Percentiles rank a stretch among this genome's conserved stretches.
phyloP scores from a whole-genome alignment of 2,113 vertebrate genomes.

The Chrysochloris asiatica region DNA sequence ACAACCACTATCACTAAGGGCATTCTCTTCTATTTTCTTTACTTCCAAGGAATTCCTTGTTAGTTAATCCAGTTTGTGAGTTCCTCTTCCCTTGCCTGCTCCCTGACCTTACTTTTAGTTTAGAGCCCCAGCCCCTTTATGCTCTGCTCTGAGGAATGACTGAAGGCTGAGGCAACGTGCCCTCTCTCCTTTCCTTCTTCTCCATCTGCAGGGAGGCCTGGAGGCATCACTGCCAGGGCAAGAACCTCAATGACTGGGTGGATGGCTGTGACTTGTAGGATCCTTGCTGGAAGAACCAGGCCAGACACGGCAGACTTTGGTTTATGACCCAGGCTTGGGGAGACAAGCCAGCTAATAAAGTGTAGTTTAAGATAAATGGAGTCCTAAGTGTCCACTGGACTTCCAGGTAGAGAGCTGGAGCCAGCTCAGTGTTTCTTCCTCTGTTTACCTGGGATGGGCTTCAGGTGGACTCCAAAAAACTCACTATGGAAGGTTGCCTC shows the following conservation, averaged over 20 bases:
- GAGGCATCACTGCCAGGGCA: slow-evolving; percentile 67
- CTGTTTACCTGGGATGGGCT: background rate
- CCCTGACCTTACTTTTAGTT: background rate
- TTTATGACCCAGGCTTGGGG: background rate
- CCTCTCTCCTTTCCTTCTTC: background rate
- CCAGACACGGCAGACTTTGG: background rate
- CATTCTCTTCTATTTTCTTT: background rate
- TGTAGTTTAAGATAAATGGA: background rate
- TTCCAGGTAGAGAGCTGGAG: background rate
- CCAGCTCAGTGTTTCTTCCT: background rate
- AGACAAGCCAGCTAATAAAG: slow-evolving; percentile 65
- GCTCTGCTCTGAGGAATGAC: background rate
- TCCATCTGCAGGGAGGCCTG: slow-evolving; percentile 65
- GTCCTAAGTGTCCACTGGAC: background rate
- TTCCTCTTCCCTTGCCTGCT: too few relatives aligned
- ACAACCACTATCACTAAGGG: too few relatives aligned
- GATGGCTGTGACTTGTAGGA: slow-evolving; percentile 72
- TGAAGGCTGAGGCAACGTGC: background rate
- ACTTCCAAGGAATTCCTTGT: background rate
- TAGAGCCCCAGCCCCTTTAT: background rate
- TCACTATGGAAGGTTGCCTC: background rate
- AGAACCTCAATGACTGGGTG: slow-evolving; percentile 70
- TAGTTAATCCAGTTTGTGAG: background rate
- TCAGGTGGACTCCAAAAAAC: background rate
- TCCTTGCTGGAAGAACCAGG: background rate